Conservation (phyloP, 2,888 invertebrate genomes). For the Lasius platythorax region DNA sequence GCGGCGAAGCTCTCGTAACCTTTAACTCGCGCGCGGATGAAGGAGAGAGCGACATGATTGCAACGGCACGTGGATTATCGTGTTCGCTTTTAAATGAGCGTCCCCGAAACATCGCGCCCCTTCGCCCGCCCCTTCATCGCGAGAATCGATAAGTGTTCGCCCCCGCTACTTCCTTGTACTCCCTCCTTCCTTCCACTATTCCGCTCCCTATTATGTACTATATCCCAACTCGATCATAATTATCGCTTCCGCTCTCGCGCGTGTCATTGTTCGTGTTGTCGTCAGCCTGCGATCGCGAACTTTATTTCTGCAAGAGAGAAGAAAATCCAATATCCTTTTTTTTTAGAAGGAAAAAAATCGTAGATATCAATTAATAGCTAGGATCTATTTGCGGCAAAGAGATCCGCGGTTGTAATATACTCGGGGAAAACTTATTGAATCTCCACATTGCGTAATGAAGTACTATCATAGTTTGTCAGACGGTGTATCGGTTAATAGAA, state of each 20-base stretch:
- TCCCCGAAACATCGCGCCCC: slow-evolving; percentile 30
- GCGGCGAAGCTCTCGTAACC: slow-evolving; percentile 61
- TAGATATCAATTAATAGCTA: not conserved
- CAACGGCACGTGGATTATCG: slow-evolving; percentile 49
- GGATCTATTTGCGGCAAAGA: not conserved
- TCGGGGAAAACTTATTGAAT: not conserved
- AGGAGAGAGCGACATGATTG: slow-evolving; percentile 14
- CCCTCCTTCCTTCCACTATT: not conserved
- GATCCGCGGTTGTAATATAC: not conserved
- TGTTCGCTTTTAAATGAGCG: slow-evolving; percentile 35
- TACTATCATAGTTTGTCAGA: not conserved
- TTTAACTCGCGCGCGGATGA: slow-evolving; percentile 57
- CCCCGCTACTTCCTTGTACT: slow-evolving; percentile 23
- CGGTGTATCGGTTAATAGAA: not conserved
- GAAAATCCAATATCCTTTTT: not conserved
- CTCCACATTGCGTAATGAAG: not conserved
- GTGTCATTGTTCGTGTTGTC: slow-evolving; percentile 12
- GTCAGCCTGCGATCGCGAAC: slow-evolving; percentile 2
- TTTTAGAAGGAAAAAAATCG: not conserved
- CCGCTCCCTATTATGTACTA: not conserved
- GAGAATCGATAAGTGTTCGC: slow-evolving; percentile 65
- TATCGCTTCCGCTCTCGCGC: slow-evolving; percentile 20
- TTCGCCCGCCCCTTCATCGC: not conserved
- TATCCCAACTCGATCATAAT: slow-evolving; percentile 1
- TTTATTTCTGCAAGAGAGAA: not conserved